Conservation (phyloP, 2,797 vertebrate genomes). For the Tachyglossus aculeatus region DNA sequence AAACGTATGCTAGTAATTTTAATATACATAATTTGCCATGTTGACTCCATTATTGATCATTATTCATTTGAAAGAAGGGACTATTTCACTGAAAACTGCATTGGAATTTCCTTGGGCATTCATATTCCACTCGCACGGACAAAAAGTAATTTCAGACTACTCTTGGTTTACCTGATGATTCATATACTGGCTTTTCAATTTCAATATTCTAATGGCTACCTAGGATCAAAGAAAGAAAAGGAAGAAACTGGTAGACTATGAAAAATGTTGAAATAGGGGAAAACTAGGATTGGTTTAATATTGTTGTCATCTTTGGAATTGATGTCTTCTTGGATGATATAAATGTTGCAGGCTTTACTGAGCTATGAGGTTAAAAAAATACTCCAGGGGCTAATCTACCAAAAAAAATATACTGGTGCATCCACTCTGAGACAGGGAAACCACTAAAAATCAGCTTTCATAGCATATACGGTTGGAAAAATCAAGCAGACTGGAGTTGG, state of each 20-base stretch:
- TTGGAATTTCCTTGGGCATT: constrained; percentile 11
- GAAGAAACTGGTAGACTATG: neutral
- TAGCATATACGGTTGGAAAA: constrained; percentile 25
- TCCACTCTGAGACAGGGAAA: constrained; percentile 33
- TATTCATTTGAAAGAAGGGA: neutral
- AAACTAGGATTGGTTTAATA: constrained; percentile 32
- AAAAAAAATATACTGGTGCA: constrained; percentile 61
- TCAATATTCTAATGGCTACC: constrained; percentile 20
- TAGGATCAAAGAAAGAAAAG: neutral
- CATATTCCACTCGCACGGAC: neutral
- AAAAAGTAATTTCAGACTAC: constrained; percentile 2
- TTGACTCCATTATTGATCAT: constrained; percentile 11
- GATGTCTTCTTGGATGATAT: constrained; percentile 43
- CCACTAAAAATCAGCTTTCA: constrained; percentile 46
- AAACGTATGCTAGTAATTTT: constrained; percentile 21
- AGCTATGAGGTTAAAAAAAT: constrained; percentile 49
- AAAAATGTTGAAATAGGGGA: constrained; percentile 27
- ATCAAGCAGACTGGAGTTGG: constrained; percentile 44
- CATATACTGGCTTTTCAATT: neutral
- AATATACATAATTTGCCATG: no score
- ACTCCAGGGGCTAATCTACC: constrained; percentile 53
- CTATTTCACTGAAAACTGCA: constrained; percentile 12
- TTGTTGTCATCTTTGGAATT: constrained; percentile 55
- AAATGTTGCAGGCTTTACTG: constrained; percentile 9
- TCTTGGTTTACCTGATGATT: neutral